Base-by-base conservation (phyloP, 2,888 invertebrate genomes). In the Rhagonycha fulva region DNA sequence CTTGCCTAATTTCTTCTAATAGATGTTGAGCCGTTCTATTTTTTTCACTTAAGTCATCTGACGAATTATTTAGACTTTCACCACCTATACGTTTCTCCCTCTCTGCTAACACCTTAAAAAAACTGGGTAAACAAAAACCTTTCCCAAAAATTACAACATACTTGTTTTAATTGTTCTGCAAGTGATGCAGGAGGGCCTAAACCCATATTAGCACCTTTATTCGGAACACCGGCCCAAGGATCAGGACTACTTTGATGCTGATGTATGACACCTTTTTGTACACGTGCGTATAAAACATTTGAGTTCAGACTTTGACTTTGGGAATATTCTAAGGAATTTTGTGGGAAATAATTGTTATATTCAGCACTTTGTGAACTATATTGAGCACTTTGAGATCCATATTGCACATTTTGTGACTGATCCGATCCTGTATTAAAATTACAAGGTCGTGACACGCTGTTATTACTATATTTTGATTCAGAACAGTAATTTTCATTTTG, bases 81-180 rank as follows among this genome's bases (percentile, higher is more conserved):
- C 90, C 90, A 23, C 87, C 86, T 77, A 93, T 90, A 77, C 94
- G 92, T 86, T 94, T 92, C 89, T 96, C 95, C 82, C 96, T 91
- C 88, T 96, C 96, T 77, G 96, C 94, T 84, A 96, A 88, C 83
- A 96, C 88, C 88, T 88, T 62, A 74, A 70, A 77, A 69, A 71
- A 74, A 23, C 60, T 10, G 2, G 10, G 19, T 19, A 19, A 62
- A 19, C 62, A 62, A 62, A 62, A 62, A 47, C 7, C 9, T 47
- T 47, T 47, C 12, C 2, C 11, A 62, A 12, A 19, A 62, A 3
- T 19, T 9, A 61, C 62, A 26, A 60, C 12, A 73, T 84, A 87
- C 95, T 87, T 94, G 95, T 89, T 95, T 95, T 83, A 96, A 90
- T 87, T 96, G 96, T 88, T 96, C 96, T 19, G 95, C 95, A 81